Base-by-base conservation (phyloP, 2,113 vertebrate species). In the Leptobrachium ailaonicum region DNA sequence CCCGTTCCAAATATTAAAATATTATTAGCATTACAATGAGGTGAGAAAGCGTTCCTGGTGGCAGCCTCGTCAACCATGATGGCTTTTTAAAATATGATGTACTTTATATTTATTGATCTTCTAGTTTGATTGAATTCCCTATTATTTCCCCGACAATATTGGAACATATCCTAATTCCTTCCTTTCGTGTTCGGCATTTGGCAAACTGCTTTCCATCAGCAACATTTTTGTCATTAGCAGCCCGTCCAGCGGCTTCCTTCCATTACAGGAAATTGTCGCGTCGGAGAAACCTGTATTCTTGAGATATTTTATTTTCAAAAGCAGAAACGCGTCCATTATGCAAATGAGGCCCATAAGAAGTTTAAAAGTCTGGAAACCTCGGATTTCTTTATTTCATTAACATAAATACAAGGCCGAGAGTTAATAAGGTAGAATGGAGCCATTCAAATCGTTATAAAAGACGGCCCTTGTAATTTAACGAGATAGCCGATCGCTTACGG, bases 381-480 rank as follows among this genome's bases (percentile, higher is more conserved):
- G 9, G 89, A 83, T 88, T 88, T 90, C 86, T 90, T 87, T 82
- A 88, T 87, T 89, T 87, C 86, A 83, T 90, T 85, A 88, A 82
- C 54, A 71, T 83, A 14, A 63, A 32, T 9, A 54, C 0, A 8
- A 84, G 82, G 13, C 0, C 74, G 45, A 0, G 10, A 83, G 80
- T 85, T 79, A 85, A 82, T 56, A 74, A 45, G 5, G 83, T 54
- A 75, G 68, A 73, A 79, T 1, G 66, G 77, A 71, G 76, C 70
- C 74, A 20, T 79, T 81, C 76, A 13, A 2, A 74, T 74, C 64
- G 75, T 64, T 75, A 2, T 54, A 62, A 50, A 3, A 40, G 41
- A 3, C 0, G 41, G 69, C 68, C 84, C 1, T 6, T 0, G 0
- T 80, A 62, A 81, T 84, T 88, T 79, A 88, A 76, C 72, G 77